These are phyloP conservation scores for Aradus depressus DNA, from an alignment of 2,888 invertebrate species.

Conservation along the genomic window DNA sequence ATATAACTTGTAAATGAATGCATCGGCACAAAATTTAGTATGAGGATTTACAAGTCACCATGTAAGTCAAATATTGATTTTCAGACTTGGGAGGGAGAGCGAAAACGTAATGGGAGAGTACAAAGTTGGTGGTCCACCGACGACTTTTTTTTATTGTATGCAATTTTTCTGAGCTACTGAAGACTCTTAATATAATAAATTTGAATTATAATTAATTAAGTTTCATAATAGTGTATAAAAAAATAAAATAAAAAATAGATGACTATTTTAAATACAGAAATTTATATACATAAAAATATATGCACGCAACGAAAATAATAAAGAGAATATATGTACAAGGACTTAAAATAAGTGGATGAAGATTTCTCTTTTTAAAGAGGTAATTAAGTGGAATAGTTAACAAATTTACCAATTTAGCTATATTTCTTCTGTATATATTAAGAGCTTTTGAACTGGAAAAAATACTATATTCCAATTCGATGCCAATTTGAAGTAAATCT, in stretches of 20 bases:
- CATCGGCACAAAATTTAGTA: no score
- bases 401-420: constrained; percentile 55
- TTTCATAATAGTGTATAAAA: neutral
- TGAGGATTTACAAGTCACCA: no score
- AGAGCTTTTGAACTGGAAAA: constrained; percentile 63
- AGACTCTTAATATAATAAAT: no score
- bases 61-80: no score
- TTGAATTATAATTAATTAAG: no score
- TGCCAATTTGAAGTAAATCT: constrained; percentile 58
- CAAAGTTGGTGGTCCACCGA: no score
- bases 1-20: no score
- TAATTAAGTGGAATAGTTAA: neutral
- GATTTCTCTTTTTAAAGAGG: neutral
- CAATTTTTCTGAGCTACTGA: no score
- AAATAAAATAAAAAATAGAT: neutral
- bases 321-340: neutral
- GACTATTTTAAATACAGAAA: neutral
- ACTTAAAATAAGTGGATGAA: neutral
- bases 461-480: constrained; percentile 65
- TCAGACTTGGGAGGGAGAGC: no score
- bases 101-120: no score
- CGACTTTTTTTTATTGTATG: no score
- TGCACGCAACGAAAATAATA: neutral
- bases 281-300: neutral
- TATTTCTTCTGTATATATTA: constrained; percentile 62